Evolutionary conservation across 2,888 invertebrate genomes (phyloP), one percentile per base, ranked within the genome.

Genomic region (Plebejus argus): DNA sequence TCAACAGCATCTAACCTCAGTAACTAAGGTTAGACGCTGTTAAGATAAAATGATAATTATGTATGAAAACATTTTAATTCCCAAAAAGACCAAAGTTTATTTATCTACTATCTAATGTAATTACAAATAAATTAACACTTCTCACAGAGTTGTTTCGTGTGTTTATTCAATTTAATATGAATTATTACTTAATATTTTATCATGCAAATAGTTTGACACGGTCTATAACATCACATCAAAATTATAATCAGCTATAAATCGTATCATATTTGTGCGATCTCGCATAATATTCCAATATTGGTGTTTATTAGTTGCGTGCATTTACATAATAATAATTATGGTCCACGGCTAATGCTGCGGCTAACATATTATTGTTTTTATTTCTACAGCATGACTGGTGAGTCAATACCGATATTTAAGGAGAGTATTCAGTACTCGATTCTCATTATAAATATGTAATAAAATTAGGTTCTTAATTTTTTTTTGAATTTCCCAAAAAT

Each of bases 181-280:
- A 20, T 71, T 39, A 71, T 39, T 71, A 20, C 15, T 53, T 49
- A 74, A 28, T 71, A 71, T 74, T 53, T 49, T 49, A 53, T 49
- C 53, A 53, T 53, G 53, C 74, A 49, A 53, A 72, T 45, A 20
- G 72, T 39, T 39, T 72, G 35, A 72, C 20, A 39, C 20, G n/a
- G 23, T 12, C 71, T 35, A 39, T 35, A 71, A 39, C n/a, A 39
- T n/a, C 72, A 72, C 72, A 72, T 72, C 72, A 72, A 23, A 72
- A 72, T 72, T 72, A 20, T 72, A 72, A 72, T 72, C 72, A 72
- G 39, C 72, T 45, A 72, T 72, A 20, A 72, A 72, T 72, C 45
- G 45, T 39, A 72, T 45, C 45, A 33, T 66, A 66, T 33, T 66
- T 33, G 28, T 66, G 66, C 12, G 72, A 49, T 8, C 23, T 28